A percentile compares a stretch with the other conserved stretches of the same genome.
Evolutionary conservation across 2,797 vertebrate species (phyloP).

Genomic region (Alauda arvensis): DNA sequence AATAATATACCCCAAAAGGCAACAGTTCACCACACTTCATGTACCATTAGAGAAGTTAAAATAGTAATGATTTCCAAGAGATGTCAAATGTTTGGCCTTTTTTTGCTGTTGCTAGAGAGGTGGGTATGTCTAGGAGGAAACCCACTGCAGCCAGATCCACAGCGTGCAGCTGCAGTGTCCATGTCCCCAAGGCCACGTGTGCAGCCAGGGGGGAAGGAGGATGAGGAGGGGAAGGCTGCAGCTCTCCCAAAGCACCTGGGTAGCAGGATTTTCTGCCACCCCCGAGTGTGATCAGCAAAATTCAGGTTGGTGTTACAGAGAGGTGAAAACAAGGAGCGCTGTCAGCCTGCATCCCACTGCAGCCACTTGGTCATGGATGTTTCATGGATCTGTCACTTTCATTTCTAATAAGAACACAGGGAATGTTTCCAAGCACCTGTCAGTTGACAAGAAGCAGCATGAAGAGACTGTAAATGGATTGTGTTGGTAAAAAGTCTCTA

Average conservation of each 20-base stretch:
- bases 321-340: neutral
- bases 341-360: rapidly evolving
- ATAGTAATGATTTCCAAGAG: neutral
- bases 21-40: neutral
- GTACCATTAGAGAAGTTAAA: neutral
- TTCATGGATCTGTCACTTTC: neutral
- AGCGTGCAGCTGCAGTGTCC: rapidly evolving
- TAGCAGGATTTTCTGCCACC: neutral
- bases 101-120: neutral
- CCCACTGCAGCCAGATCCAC: neutral
- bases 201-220: neutral
- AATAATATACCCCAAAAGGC: neutral
- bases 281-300: neutral
- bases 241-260: neutral
- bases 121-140: neutral
- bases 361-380: neutral
- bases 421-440: neutral
- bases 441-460: neutral
- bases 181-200: neutral
- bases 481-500: neutral
- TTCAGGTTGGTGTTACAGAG: rapidly evolving
- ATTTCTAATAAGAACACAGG: neutral
- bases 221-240: neutral
- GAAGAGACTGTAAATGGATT: neutral
- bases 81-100: neutral